Percentiles rank a stretch among this genome's conserved stretches.
These are phyloP conservation scores for Austrolebias charrua DNA, from an alignment of 2,797 vertebrate species.

Conservation along the genomic window DNA sequence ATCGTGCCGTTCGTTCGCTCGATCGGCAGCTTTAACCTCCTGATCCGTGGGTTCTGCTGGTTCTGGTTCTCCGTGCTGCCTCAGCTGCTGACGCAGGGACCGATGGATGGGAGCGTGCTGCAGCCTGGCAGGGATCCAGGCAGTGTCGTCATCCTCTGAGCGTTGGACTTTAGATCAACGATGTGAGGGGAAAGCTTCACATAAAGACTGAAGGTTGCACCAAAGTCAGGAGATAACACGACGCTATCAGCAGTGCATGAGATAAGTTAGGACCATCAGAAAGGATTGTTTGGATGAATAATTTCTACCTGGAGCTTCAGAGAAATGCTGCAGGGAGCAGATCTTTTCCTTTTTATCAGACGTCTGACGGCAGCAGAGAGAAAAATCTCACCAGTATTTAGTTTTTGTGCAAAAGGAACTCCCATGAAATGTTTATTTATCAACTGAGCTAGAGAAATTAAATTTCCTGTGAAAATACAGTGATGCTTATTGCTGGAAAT, in stretches of 20 bases:
- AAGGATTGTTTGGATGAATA: conserved; percentile 21
- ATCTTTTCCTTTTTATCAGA: too few species aligned
- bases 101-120: neutral
- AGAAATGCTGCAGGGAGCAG: neutral
- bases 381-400: too few species aligned
- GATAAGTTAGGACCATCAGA: conserved; percentile 25
- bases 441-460: too few species aligned
- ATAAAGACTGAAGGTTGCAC: neutral
- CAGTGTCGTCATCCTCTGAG: conserved; percentile 6
- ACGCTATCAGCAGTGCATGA: neutral
- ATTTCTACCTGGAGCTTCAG: neutral
- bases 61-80: conserved; percentile 7
- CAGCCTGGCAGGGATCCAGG: conserved; percentile 10
- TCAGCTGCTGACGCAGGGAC: conserved; percentile 12
- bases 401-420: too few species aligned
- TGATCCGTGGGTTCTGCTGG: conserved; percentile 2
- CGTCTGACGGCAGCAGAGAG: too few species aligned
- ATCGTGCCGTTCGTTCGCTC: neutral
- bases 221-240: too few species aligned
- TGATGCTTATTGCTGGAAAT: too few species aligned
- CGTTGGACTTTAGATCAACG: neutral
- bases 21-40: neutral
- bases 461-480: too few species aligned
- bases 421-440: too few species aligned
- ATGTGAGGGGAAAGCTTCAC: neutral